phyloP scores from a whole-genome alignment of 2,113 vertebrate genomes.

The Chaenocephalus aceratus region DNA sequence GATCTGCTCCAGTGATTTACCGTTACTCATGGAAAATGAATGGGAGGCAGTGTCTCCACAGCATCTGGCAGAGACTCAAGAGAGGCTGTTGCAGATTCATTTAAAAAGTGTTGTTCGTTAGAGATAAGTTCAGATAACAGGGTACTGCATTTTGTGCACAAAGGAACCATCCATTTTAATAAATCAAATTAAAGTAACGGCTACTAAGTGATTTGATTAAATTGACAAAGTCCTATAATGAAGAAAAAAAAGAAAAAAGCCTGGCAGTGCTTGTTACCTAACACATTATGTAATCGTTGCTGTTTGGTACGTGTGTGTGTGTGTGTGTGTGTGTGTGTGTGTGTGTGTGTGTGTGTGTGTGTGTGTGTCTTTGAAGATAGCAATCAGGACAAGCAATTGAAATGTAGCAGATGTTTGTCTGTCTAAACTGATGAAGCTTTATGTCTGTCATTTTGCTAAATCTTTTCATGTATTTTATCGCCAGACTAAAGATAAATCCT shows the following conservation, averaged over 20 bases:
- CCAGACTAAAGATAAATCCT: too few relatives aligned
- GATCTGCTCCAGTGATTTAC: conserved; percentile 13
- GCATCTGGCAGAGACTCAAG: not conserved
- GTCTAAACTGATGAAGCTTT: conserved; percentile 19
- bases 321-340: not conserved
- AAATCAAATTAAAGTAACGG: conserved; percentile 3
- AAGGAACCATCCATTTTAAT: not conserved
- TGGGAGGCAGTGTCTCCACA: not conserved
- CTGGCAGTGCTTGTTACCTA: conserved; percentile 35
- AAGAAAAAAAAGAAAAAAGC: not conserved
- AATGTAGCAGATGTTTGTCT: conserved; percentile 48
- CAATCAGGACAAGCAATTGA: conserved; percentile 11
- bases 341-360: conserved; percentile 16
- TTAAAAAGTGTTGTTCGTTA: not conserved
- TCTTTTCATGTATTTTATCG: not conserved
- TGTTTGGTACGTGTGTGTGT: conserved; percentile 14
- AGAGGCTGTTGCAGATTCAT: not conserved
- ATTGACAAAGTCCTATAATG: not conserved
- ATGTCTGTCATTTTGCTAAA: conserved; percentile 1
- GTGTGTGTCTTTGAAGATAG: not conserved
- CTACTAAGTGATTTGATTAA: not conserved
- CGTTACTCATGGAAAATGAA: conserved; percentile 9
- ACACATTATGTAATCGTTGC: conserved; percentile 42
- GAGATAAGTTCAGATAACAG: not conserved
- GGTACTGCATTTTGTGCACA: not conserved